Conservation (phyloP, 2,113 vertebrate genomes). For the Polyodon spathula region DNA sequence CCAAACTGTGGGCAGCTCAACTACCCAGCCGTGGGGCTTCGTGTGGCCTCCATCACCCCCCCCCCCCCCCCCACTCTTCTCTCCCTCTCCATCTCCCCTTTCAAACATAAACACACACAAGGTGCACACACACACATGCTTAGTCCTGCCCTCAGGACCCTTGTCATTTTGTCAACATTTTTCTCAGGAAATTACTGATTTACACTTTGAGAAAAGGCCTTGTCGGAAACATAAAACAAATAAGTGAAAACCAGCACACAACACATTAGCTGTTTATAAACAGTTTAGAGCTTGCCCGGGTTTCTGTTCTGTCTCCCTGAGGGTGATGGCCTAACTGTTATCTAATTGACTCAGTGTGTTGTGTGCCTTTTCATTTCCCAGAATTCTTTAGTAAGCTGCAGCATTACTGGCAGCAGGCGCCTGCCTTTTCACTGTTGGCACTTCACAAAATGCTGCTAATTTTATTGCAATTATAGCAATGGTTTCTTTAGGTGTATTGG, state of each 20-base stretch:
- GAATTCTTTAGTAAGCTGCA: too few relatives aligned
- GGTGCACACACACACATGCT: background rate
- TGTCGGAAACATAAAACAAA: background rate
- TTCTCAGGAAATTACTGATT: constrained; percentile 4
- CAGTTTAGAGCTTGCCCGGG: background rate
- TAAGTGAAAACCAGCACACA: background rate
- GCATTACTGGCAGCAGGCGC: too few relatives aligned
- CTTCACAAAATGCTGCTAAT: too few relatives aligned
- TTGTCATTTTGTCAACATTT: background rate
- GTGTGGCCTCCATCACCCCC: background rate
- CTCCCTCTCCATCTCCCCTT: constrained; percentile 14
- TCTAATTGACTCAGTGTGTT: too few relatives aligned
- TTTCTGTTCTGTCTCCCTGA: background rate
- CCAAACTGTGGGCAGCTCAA: background rate
- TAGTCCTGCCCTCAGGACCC: background rate
- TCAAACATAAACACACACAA: constrained; percentile 11
- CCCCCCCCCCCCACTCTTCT: constrained; percentile 18
- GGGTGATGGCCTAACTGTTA: background rate
- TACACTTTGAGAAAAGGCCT: constrained; percentile 1
- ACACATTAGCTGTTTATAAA: background rate
- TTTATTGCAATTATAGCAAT: too few relatives aligned
- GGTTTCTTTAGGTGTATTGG: too few relatives aligned
- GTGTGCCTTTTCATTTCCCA: too few relatives aligned
- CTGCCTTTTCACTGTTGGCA: too few relatives aligned
- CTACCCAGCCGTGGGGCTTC: background rate